Base-by-base conservation (phyloP, 92 coral and sea anemone genomes). In the Epizoanthus rinbou region DNA sequence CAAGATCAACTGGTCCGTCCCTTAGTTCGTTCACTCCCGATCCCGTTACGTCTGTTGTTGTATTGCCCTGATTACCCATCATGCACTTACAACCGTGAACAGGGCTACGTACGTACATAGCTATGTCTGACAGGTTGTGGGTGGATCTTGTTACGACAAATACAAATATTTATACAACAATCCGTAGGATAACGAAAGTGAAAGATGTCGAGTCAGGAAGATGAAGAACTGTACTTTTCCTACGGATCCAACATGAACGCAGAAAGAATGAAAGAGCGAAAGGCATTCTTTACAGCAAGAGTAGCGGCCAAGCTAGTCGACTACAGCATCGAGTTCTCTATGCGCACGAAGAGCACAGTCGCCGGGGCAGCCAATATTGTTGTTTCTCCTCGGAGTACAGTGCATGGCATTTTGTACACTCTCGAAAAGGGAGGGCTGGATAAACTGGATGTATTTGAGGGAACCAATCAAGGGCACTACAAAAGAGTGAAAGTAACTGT, bases 211-310 rank as follows among this genome's bases (percentile, higher is more conserved):
- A 57, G 79, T 16, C 39, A 9, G 18, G 39, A 83, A 28, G 37
- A 4, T 19, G 70, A 23, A 80, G 88, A 90, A 76, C 41, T 82
- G 31, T 90, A 92, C 82, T 93, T 93, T 67, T 95, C 98, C 25
- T 93, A 86, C 64, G 98, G 98, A 65, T 93, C 98, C 21, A 93
- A 93, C 73, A 64, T 93, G 85, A 89, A 93, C 88, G 86, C 90
- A 3, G 93, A 85, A 1, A 85, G 98, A n/a, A 93, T 93, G 95
- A 79, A 59, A 28, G 65, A 91, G 24, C 79, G 98, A 43, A 85
- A 89, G 37, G 98, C 95, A 22, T 86, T 88, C 80, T 93, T 86
- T 73, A 87, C 88, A 73, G 64, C 64, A 19, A 87, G 98, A 57
- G 91, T 86, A 14, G 86, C 73, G 17, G 91, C 95, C 15, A 89